phyloP scores from a whole-genome alignment of 2,888 invertebrate genomes.

The Andrena chrysosceles region DNA sequence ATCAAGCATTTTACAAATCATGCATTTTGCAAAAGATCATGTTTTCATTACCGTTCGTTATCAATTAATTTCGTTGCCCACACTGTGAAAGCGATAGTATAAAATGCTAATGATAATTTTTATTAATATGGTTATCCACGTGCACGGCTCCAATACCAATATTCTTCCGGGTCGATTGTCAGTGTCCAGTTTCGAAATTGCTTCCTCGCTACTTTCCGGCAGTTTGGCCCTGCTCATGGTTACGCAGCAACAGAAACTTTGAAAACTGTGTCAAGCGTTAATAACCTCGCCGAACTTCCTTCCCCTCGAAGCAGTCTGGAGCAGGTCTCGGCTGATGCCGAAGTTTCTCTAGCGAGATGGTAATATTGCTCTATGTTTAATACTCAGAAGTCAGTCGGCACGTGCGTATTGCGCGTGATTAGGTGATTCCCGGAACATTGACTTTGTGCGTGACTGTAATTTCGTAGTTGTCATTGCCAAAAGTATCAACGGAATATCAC shows the following conservation, averaged over 20 bases:
- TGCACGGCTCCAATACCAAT: neutral
- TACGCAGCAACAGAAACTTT: slow-evolving; percentile 59
- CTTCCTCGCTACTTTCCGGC: slow-evolving; percentile 34
- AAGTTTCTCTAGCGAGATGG: slow-evolving; percentile 46
- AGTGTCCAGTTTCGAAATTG: slow-evolving; percentile 53
- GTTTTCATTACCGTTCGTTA: no score
- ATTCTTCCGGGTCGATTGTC: slow-evolving; percentile 34
- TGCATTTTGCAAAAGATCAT: no score
- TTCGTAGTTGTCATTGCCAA: neutral
- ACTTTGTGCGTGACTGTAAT: neutral
- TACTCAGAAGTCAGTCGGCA: slow-evolving; percentile 1
- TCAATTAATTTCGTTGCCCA: neutral
- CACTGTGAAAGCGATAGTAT: neutral
- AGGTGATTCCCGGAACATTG: neutral
- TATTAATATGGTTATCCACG: neutral
- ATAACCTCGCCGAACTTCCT: slow-evolving; percentile 55
- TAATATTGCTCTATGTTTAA: slow-evolving; percentile 40
- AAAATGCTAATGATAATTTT: neutral
- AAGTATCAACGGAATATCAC: neutral
- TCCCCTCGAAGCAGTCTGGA: slow-evolving; percentile 47
- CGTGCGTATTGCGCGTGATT: neutral
- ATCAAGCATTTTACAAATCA: no score
- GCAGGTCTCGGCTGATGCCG: slow-evolving; percentile 35
- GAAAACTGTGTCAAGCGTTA: slow-evolving; percentile 59
- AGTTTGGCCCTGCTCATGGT: slow-evolving; percentile 42